Base-by-base conservation (phyloP, 2,113 vertebrate species). In the Nycticryphes semicollaris region DNA sequence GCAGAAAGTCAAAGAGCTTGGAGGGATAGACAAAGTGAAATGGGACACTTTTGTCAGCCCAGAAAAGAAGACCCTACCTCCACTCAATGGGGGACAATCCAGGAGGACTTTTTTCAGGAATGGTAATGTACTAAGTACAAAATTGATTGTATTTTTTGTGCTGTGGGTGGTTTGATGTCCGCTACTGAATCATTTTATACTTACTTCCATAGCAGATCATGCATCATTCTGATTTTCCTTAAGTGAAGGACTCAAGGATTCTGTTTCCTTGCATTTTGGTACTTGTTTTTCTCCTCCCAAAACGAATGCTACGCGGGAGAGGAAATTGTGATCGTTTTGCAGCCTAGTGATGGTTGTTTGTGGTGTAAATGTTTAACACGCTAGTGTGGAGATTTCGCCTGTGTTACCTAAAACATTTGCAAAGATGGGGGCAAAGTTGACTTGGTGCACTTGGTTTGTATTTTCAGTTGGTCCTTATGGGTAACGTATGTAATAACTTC, bases 31-130 rank as follows among this genome's bases (percentile, higher is more conserved):
- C 62, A 99, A 99, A 94, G 99, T 99, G 86, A 98, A 99, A 74
- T 99, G 99, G 99, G 99, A 99, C 85, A 99, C 99, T 27, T 99
- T 99, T 78, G 99, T 99, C 89, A 99, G 99, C 77, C 99, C 99
- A 93, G 99, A 99, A 96, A 99, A 99, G 98, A 99, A 99, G 97
- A 98, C 98, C 5, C 96, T 99, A 25, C 99, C 99, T 24, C 99
- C 99, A 2, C 98, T 99, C 80, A 99, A 99, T 12, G 99, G 99
- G 57, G 98, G 99, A 67, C 99, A 99, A 53, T 98, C 98, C 33
- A 98, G 99, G 63, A 98, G 99, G 93, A 98, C 99, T 45, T 99
- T 99, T 97, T 98, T 99, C 97, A 98, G 99, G 97, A 99, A 99
- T 77, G 99, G 99, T 99, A 99, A 98, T 92, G 95, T 94, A 79